Conservation (phyloP, 2,888 invertebrate species). For the Pyrrhosoma nymphula region DNA sequence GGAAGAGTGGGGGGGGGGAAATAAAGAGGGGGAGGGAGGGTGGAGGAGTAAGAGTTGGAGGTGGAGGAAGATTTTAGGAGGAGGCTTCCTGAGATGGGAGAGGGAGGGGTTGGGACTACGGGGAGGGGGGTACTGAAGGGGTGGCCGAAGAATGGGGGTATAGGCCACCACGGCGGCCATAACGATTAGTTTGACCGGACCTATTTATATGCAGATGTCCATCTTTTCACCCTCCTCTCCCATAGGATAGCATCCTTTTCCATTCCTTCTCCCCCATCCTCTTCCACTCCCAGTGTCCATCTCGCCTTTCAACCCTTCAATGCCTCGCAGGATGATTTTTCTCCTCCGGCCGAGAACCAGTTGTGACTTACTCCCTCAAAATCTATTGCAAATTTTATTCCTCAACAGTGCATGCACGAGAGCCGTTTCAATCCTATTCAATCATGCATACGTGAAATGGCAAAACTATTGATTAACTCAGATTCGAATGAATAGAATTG, state of each 20-base stretch:
- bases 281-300: background rate
- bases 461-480: background rate
- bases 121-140: background rate
- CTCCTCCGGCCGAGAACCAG: background rate
- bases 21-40: background rate
- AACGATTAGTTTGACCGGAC: slow-evolving; percentile 66
- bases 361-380: background rate
- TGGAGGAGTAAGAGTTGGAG: background rate
- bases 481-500: background rate
- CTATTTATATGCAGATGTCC: slow-evolving; percentile 67
- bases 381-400: background rate
- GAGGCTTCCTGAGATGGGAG: background rate
- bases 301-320: slow-evolving; percentile 13
- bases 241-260: background rate
- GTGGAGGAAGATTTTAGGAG: background rate
- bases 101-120: background rate
- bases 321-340: background rate
- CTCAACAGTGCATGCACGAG: background rate
- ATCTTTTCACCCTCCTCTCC: slow-evolving; percentile 42
- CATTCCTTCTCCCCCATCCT: background rate
- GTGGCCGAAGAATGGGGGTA: slow-evolving; percentile 46
- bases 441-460: background rate
- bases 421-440: background rate
- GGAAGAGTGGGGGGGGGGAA: background rate
- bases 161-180: slow-evolving; percentile 60